Conservation (phyloP, 2,888 invertebrate genomes). For the Epirrita christyi region DNA sequence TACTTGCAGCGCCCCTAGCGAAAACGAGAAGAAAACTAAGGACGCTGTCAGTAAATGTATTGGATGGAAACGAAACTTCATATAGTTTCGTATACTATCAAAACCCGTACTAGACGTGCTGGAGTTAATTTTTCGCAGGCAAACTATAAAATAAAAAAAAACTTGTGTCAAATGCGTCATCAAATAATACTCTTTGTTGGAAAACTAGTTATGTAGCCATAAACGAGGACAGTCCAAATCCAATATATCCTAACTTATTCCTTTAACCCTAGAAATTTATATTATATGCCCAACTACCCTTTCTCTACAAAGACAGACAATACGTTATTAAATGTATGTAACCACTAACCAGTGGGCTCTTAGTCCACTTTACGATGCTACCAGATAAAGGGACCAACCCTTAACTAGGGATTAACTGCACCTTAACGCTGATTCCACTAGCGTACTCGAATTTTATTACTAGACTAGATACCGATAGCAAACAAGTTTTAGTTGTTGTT, state of each 20-base stretch:
- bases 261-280: conserved; percentile 3
- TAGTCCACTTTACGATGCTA: conserved; percentile 12
- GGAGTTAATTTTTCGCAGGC: too few relatives aligned
- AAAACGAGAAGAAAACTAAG: too few relatives aligned
- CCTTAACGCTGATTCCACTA: conserved; percentile 24
- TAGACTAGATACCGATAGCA: conserved; percentile 10
- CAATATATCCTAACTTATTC: neutral
- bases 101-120: too few relatives aligned
- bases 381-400: conserved; percentile 12
- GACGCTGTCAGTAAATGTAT: too few relatives aligned
- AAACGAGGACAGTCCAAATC: conserved; percentile 5
- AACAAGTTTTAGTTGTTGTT: neutral
- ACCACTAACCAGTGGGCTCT: conserved; percentile 8
- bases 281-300: neutral
- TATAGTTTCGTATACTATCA: too few relatives aligned
- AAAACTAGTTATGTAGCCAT: neutral
- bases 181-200: too few relatives aligned
- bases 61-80: too few relatives aligned
- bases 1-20: too few relatives aligned
- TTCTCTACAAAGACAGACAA: conserved; percentile 6
- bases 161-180: too few relatives aligned
- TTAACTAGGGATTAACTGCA: conserved; percentile 26
- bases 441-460: conserved; percentile 10
- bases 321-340: conserved; percentile 14
- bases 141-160: too few relatives aligned